These are phyloP conservation scores for Eupithecia inturbata DNA, from an alignment of 2,888 invertebrate species.

Conservation along the genomic window DNA sequence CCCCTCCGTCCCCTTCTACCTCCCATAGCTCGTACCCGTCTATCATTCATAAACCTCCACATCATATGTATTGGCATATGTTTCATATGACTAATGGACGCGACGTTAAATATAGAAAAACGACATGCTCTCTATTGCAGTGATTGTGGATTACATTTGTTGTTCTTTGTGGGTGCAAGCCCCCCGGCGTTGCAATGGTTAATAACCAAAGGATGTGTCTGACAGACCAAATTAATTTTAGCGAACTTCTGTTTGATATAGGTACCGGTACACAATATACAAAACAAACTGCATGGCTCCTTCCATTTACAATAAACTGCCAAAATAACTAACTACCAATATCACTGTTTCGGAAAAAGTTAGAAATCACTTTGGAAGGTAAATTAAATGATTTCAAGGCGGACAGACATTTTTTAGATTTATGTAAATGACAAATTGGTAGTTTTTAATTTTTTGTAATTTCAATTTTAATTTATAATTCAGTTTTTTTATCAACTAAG, in stretches of 20 bases:
- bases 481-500: too few relatives aligned
- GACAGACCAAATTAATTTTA: not conserved
- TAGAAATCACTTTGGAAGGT: too few relatives aligned
- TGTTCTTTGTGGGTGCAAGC: not conserved
- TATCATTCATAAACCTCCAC: conserved; percentile 83
- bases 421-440: too few relatives aligned
- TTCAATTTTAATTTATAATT: too few relatives aligned
- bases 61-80: conserved; percentile 84
- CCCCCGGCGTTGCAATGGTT: not conserved
- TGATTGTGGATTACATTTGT: conserved; percentile 47
- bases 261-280: too few relatives aligned
- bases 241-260: not conserved
- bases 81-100: conserved; percentile 83
- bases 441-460: too few relatives aligned
- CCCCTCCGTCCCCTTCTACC: conserved; percentile 51
- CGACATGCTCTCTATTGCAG: conserved; percentile 65
- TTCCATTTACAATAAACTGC: too few relatives aligned
- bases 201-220: not conserved
- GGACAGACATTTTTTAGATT: too few relatives aligned
- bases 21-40: conserved; percentile 59
- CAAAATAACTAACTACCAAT: too few relatives aligned
- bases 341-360: too few relatives aligned
- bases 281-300: too few relatives aligned
- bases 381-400: too few relatives aligned
- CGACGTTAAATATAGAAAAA: conserved; percentile 73